A percentile compares a stretch with the other conserved stretches of the same genome.
These are phyloP conservation scores for Micromesistius poutassou DNA, from an alignment of 2,797 vertebrate species.

Conservation along the genomic window DNA sequence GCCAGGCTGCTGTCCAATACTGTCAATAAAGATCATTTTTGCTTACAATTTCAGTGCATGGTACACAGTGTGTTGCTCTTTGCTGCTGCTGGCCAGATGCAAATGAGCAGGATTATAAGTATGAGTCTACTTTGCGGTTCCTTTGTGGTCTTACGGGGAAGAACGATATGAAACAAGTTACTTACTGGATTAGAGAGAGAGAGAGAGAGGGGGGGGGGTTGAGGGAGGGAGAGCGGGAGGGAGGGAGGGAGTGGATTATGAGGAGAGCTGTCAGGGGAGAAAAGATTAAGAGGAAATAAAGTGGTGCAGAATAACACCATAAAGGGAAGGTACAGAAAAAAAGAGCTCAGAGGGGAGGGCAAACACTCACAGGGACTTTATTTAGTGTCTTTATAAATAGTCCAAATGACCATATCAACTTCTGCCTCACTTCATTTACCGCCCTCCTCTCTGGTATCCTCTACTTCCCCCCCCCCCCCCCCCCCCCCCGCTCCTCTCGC, in stretches of 20 bases:
- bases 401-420: background rate
- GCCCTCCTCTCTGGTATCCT: background rate
- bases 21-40: background rate
- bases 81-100: background rate
- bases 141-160: background rate
- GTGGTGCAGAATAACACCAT: background rate
- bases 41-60: background rate
- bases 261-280: too few species aligned
- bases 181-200: background rate
- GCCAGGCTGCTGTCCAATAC: background rate
- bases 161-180: background rate
- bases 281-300: background rate
- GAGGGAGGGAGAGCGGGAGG: too few species aligned
- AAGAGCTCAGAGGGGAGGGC: too few species aligned
- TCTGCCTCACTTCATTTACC: too few species aligned
- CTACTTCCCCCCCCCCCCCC: too few species aligned
- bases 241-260: background rate
- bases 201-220: background rate
- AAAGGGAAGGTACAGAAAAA: background rate
- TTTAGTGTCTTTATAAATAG: background rate
- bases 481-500: background rate
- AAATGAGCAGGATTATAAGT: background rate
- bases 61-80: background rate
- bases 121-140: background rate
- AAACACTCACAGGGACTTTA: background rate